Evolutionary conservation across 2,888 invertebrate species (phyloP).

Genomic region (Lycophotia porphyrea): DNA sequence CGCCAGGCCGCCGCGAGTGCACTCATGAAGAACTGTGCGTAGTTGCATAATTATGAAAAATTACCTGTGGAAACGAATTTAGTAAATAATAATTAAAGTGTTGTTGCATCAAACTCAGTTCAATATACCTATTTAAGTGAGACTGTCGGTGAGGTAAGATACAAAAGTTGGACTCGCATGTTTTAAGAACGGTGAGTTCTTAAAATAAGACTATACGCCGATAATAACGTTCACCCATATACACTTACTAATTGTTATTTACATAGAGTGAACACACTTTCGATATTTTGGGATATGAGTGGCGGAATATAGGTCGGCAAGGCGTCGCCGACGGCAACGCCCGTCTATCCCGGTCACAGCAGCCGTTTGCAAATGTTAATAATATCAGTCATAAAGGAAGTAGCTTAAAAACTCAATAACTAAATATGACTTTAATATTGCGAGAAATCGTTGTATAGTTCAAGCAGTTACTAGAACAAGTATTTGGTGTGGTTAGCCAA

Average conservation of each 20-base stretch:
- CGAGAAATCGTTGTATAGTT: neutral
- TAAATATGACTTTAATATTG: constrained; percentile 3
- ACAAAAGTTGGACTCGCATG: constrained; percentile 9
- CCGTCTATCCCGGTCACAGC: constrained; percentile 88
- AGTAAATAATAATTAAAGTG: constrained; percentile 54
- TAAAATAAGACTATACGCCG: neutral
- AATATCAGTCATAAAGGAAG: constrained; percentile 61
- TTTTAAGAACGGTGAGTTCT: constrained; percentile 10
- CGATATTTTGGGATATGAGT: constrained; percentile 89
- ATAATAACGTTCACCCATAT: constrained; percentile 18
- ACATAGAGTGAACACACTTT: constrained; percentile 75
- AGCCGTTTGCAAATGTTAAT: constrained; percentile 78
- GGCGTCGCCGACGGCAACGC: constrained; percentile 84
- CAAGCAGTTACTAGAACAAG: constrained; percentile 10
- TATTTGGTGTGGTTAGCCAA: constrained; percentile 37
- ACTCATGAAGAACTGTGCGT: constrained; percentile 68
- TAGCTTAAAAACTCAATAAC: constrained; percentile 21
- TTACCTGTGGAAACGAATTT: constrained; percentile 69
- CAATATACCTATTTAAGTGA: constrained; percentile 8
- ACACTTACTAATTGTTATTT: constrained; percentile 58
- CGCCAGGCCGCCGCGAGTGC: constrained; percentile 74
- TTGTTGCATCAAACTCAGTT: constrained; percentile 25
- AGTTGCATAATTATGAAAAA: constrained; percentile 78
- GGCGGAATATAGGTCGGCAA: constrained; percentile 86
- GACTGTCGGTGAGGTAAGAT: constrained; percentile 50